These are phyloP conservation scores for Dasysyrphus albostriatus DNA, from an alignment of 2,888 invertebrate genomes.

Conservation along the genomic window DNA sequence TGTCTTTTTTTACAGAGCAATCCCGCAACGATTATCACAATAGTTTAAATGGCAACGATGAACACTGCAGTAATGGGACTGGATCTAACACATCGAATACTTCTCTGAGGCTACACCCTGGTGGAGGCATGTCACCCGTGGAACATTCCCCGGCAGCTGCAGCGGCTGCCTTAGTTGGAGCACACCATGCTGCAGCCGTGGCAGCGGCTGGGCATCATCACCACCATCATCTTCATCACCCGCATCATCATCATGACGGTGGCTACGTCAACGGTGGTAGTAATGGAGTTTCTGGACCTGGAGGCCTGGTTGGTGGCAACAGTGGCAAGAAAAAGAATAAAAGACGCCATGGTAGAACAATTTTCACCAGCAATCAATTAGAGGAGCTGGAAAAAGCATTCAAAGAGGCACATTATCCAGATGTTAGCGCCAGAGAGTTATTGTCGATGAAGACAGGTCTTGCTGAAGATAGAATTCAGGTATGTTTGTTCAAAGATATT, in stretches of 20 bases:
- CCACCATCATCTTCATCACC: constrained; percentile 74
- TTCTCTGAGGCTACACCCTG: constrained; percentile 72
- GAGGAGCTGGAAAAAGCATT: constrained; percentile 99
- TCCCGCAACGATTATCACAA: constrained; percentile 76
- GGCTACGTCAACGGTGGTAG: constrained; percentile 77
- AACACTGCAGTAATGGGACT: constrained; percentile 75
- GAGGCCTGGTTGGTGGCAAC: constrained; percentile 77
- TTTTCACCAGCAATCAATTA: constrained; percentile 99
- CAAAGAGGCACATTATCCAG: constrained; percentile 99
- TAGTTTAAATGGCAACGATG: constrained; percentile 76
- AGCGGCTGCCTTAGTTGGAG: constrained; percentile 78
- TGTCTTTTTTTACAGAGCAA: constrained; percentile 75
- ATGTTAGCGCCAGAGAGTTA: constrained; percentile 98
- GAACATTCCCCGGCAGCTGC: constrained; percentile 80
- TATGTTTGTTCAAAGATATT: constrained; percentile 79
- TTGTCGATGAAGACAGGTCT: constrained; percentile 95
- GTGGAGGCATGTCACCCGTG: constrained; percentile 78
- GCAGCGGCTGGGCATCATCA: constrained; percentile 79
- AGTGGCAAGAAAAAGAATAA: constrained; percentile 96
- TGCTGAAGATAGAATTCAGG: constrained; percentile 97
- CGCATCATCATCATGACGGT: constrained; percentile 77
- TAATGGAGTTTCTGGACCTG: constrained; percentile 71
- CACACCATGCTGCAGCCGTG: constrained; percentile 80
- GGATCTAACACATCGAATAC: constrained; percentile 61
- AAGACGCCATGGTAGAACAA: constrained; percentile 97